Base-by-base conservation (phyloP, 2,888 invertebrate genomes). In the Papilio demoleus region DNA sequence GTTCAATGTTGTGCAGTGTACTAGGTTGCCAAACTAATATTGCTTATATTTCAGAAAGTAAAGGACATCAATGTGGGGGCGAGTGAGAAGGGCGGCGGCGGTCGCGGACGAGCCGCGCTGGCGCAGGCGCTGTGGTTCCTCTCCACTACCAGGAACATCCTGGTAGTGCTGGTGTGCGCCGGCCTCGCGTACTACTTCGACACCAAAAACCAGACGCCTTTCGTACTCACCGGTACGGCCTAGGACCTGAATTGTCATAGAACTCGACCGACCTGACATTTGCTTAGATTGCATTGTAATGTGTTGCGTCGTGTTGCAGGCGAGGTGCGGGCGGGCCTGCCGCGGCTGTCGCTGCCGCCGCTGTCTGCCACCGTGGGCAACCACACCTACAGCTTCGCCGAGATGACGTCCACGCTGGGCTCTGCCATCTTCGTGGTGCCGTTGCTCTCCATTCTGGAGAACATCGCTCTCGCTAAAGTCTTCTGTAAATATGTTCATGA, bases 391-490 rank as follows among this genome's bases (percentile, higher is more conserved):
- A 88, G 85, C 27, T 95, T 96, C 80, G 84, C 93, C 59, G 95
- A 95, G 79, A 96, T 96, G 96, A 92, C 96, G 8, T 93, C 95
- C 71, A 96, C 96, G 78, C 93, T 99, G 67, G 98, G 98, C 11
- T 95, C 96, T 1, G 97, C 98, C 11, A 95, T 98, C 71, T 92
- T 97, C 70, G 94, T 99, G 47, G 95, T 99, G 58, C 98, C 99
- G 0, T 93, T 99, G 65, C 96, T 99, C 71, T 97, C 97, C 0
- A 96, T 99, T 1, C 93, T 99, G 14, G 98, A 98, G 78, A 97
- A 98, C 83, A 97, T 99, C 61, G 98, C 99, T 0, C 97, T 99
- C 73, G 98, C 98, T 2, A 98, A 98, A 90, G 97, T 98, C 0
- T 99, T 99, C 87, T 92, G 93, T 92, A 67, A 91, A 91, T 91